These are phyloP conservation scores for Spodoptera frugiperda DNA, from an alignment of 1,140 invertebrate genomes.

Conservation along the genomic window DNA sequence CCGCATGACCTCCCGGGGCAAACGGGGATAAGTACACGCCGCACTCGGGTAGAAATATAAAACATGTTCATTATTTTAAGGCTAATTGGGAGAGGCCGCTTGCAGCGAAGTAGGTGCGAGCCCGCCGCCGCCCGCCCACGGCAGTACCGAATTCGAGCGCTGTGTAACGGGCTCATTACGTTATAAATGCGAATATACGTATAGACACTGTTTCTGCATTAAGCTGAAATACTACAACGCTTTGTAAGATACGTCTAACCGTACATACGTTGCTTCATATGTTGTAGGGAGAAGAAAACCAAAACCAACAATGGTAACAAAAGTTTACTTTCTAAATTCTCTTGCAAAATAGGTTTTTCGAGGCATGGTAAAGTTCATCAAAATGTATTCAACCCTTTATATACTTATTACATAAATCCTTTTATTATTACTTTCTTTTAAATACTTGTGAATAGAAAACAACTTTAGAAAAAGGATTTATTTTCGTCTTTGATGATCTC, in stretches of 20 bases:
- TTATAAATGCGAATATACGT: conserved; percentile 65
- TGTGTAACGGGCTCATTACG: conserved; percentile 74
- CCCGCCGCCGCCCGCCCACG: conserved; percentile 77
- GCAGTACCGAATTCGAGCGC: conserved; percentile 74
- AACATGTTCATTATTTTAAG: conserved; percentile 87
- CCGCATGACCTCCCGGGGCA: conserved; percentile 81
- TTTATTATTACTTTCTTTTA: conserved; percentile 59
- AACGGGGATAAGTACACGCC: conserved; percentile 78
- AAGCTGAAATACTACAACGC: conserved; percentile 69
- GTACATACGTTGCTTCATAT: conserved; percentile 46
- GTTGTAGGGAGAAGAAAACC: conserved; percentile 24
- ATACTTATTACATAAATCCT: conserved; percentile 44
- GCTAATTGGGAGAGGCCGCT: conserved; percentile 85
- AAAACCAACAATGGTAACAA: conserved; percentile 12
- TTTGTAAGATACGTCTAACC: conserved; percentile 52
- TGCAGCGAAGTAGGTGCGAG: conserved; percentile 78
- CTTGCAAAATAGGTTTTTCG: not conserved
- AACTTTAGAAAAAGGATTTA: conserved; percentile 70
- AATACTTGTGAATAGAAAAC: conserved; percentile 66
- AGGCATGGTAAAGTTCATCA: not conserved
- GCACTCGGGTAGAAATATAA: conserved; percentile 83
- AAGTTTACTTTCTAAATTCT: conserved; percentile 22
- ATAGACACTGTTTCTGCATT: conserved; percentile 82
- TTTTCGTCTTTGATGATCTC: conserved; percentile 71
- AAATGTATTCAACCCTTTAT: conserved; percentile 16